Percentiles rank a stretch among this genome's conserved stretches.
phyloP scores from a whole-genome alignment of 1,140 invertebrate genomes.

The Daktulosphaira vitifoliae region DNA sequence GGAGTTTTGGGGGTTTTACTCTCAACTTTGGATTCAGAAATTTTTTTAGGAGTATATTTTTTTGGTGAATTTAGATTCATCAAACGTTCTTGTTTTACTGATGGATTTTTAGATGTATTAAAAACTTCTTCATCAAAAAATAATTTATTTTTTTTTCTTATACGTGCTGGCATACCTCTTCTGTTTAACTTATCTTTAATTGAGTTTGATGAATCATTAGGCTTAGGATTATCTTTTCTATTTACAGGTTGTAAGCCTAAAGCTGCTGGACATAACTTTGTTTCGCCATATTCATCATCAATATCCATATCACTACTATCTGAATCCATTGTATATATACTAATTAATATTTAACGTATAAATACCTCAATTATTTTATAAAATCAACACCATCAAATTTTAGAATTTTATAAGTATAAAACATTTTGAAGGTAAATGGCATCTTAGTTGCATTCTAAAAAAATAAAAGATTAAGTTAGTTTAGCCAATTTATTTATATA shows the following conservation, averaged over 20 bases:
- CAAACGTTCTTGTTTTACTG: conserved; percentile 23
- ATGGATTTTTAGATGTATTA: conserved; percentile 50
- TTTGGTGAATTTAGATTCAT: conserved; percentile 24
- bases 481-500: too few species aligned
- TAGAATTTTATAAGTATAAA: too few species aligned
- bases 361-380: conserved; percentile 5
- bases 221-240: conserved; percentile 16
- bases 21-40: conserved; percentile 35
- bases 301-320: conserved; percentile 31
- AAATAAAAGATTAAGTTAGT: too few species aligned
- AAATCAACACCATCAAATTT: too few species aligned
- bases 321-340: conserved; percentile 16
- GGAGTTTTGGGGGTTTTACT: conserved; percentile 34
- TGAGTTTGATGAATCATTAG: not conserved
- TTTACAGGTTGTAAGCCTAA: conserved; percentile 20
- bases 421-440: too few species aligned
- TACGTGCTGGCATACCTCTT: conserved; percentile 76
- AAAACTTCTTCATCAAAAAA: conserved; percentile 89
- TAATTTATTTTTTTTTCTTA: conserved; percentile 79
- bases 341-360: not conserved
- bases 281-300: conserved; percentile 2
- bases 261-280: conserved; percentile 13
- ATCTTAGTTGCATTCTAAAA: too few species aligned
- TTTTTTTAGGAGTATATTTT: conserved; percentile 35
- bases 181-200: conserved; percentile 53